Percentiles rank a stretch among this genome's conserved stretches.
These are phyloP conservation scores for Cryptotermes secundus DNA, from an alignment of 1,140 invertebrate genomes.

Conservation along the genomic window DNA sequence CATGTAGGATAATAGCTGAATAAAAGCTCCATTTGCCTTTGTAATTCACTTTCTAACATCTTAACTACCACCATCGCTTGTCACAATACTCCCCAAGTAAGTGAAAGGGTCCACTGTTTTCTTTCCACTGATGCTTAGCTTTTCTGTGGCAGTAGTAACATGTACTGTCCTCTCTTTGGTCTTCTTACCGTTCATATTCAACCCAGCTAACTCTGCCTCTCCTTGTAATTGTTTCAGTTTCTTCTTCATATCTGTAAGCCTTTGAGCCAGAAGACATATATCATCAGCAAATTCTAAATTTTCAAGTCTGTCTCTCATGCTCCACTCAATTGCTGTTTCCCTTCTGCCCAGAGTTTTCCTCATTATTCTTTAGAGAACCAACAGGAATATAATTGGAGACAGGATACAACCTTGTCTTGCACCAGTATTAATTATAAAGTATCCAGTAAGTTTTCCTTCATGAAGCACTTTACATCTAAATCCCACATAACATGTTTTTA, in stretches of 20 bases:
- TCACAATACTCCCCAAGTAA: not conserved
- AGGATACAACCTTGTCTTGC: not conserved
- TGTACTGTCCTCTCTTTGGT: not conserved
- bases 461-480: not conserved
- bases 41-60: not conserved
- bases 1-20: not conserved
- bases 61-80: not conserved
- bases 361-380: not conserved
- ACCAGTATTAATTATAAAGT: not conserved
- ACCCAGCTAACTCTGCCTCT: not conserved
- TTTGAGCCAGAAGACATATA: not conserved
- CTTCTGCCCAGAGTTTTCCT: not conserved
- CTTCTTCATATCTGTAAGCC: not conserved
- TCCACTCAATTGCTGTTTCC: not conserved
- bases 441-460: not conserved
- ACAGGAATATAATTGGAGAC: not conserved
- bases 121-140: not conserved
- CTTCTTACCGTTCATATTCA: not conserved
- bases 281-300: not conserved
- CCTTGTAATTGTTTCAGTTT: not conserved
- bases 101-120: not conserved
- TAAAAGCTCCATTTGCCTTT: not conserved
- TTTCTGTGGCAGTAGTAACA: not conserved
- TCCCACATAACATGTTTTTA: not conserved
- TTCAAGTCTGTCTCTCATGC: not conserved